These are phyloP conservation scores for Dendroctonus ponderosae DNA, from an alignment of 1,140 invertebrate genomes.

Conservation along the genomic window DNA sequence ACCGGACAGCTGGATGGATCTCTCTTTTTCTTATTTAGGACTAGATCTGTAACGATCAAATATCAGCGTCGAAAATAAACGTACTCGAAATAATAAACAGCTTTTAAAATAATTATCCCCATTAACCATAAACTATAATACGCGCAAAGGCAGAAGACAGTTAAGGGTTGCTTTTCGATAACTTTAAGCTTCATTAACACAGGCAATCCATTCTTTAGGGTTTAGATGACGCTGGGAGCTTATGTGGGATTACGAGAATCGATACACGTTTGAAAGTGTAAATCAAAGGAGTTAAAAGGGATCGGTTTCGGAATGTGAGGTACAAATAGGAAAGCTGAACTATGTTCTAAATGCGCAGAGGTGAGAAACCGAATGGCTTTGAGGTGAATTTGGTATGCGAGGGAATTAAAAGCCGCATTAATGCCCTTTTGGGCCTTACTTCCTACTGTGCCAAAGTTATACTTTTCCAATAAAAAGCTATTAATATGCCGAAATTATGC, in stretches of 20 bases:
- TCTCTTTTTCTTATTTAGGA: conserved; percentile 46
- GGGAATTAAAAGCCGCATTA: conserved; percentile 3
- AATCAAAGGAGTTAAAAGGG: conserved; percentile 40
- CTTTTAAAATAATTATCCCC: too few relatives aligned
- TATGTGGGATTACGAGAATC: conserved; percentile 37
- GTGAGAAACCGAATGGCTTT: conserved; percentile 22
- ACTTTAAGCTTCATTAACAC: conserved; percentile 30
- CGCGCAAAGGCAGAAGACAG: background rate
- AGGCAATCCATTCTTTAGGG: conserved; percentile 28
- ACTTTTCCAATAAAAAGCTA: too few relatives aligned
- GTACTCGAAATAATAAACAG: too few relatives aligned
- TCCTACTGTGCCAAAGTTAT: too few relatives aligned
- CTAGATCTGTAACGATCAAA: conserved; percentile 41
- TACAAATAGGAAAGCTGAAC: conserved; percentile 28
- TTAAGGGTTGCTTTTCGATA: conserved; percentile 20
- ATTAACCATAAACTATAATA: too few relatives aligned
- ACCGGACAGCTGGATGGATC: conserved; percentile 69
- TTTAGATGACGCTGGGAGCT: conserved; percentile 29
- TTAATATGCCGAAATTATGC: too few relatives aligned
- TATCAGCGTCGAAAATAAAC: background rate
- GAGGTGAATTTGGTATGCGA: conserved; percentile 11
- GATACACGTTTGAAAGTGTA: conserved; percentile 39
- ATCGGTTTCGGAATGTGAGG: conserved; percentile 28
- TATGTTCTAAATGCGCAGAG: conserved; percentile 18
- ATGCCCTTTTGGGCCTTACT: too few relatives aligned